Conservation (phyloP, 2,113 vertebrate genomes). For the Lanius ludovicianus region DNA sequence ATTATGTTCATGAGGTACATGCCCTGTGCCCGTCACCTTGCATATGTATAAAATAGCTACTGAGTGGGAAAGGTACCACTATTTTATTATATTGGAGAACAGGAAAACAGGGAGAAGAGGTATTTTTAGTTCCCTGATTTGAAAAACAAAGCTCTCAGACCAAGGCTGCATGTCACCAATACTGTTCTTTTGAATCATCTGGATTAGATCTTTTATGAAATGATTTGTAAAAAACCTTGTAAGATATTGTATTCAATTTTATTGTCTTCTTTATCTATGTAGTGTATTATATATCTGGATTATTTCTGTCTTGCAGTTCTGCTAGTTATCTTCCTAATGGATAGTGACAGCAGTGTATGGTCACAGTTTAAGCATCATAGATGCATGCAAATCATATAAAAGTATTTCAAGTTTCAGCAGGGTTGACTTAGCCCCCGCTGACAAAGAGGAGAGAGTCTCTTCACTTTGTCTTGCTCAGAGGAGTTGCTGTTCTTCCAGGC, state of each 20-base stretch:
- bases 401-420: not conserved
- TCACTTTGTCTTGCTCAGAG: not conserved
- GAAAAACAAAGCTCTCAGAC: not conserved
- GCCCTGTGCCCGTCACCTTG: not conserved
- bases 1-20: not conserved
- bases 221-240: not conserved
- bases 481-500: not conserved
- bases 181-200: not conserved
- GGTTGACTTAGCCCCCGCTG: accelerated
- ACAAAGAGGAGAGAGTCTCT: not conserved
- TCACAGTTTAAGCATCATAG: not conserved
- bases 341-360: not conserved
- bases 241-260: not conserved
- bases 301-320: not conserved
- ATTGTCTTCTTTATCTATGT: not conserved
- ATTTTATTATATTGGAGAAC: not conserved
- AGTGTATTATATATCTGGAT: not conserved
- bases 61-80: not conserved
- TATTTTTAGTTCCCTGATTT: not conserved
- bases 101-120: not conserved
- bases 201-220: not conserved
- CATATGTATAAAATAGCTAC: not conserved
- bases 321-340: not conserved
- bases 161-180: not conserved
- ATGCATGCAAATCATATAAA: not conserved